Base-by-base conservation (phyloP, 2,797 vertebrate genomes). In the Lepus oiostolus region DNA sequence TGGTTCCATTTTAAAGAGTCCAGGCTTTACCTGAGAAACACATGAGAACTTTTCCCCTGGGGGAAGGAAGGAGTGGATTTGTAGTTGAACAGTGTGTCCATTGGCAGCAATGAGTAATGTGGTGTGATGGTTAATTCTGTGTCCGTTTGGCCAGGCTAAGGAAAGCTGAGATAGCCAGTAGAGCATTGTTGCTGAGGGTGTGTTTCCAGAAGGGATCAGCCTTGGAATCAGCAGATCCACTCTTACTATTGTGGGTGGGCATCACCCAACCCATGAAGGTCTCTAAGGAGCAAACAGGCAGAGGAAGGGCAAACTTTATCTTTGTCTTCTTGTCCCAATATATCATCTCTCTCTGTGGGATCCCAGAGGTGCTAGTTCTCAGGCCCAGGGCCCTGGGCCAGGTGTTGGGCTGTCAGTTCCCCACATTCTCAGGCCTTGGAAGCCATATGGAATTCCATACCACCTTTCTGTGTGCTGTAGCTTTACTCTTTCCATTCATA, bases 391-490 rank as follows among this genome's bases (percentile, higher is more conserved):
- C 60, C 35, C 67, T 30, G 30, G 62, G 5, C 35, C 67, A 19
- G 30, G 4, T 32, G 14, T 52, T 60, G 21, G 32, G 19, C 2
- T 0, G 0, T 52, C 16, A 52, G 1, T n/a, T 68, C 14, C 7
- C 70, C 47, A 83, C 12, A 77, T 50, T 82, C 50, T 82, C 50
- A 72, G 71, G 30, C 70, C 50, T 82, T 87, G 32, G 62, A n/a
- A 63, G 12, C 67, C 30, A 16, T 6, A 42, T 38, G 26, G 35
- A 90, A 42, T 83, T 21, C 11, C 5, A 47, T 12, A 54, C 26
- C 16, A 60, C 11, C 26, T 54, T 52, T 38, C 21, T n/a, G 28
- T 42, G 22, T 21, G 68, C n/a, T 76, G 38, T n/a, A 70, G n/a
- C 62, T 63, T 63, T 28, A 79, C 2, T 79, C 47, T 79, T 91